Conservation (phyloP, 92 coral and sea anemone species). For the Palythoa caribaeorum region DNA sequence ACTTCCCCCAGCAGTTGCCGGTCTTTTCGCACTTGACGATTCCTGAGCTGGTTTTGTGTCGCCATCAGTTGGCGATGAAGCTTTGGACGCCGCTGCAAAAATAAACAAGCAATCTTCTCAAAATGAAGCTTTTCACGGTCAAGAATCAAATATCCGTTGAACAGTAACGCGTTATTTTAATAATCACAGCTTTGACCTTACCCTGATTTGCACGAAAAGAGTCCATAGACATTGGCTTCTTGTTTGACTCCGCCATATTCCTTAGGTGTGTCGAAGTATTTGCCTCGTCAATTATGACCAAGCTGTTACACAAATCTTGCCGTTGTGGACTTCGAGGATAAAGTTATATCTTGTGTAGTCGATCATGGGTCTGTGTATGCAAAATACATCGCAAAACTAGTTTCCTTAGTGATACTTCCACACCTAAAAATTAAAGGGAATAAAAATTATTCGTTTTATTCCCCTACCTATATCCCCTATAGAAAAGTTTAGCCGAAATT, state of each 20-base stretch:
- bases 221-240: slow-evolving; percentile 72
- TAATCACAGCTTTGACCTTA: slow-evolving; percentile 13
- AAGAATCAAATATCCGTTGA: not conserved
- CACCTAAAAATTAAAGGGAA: slow-evolving; percentile 60
- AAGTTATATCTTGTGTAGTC: slow-evolving; percentile 65
- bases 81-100: slow-evolving; percentile 44
- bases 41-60: slow-evolving; percentile 48
- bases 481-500: slow-evolving; percentile 47
- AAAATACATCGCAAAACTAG: slow-evolving; percentile 62
- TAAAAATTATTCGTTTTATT: slow-evolving; percentile 59
- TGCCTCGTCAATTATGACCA: slow-evolving; percentile 24
- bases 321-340: slow-evolving; percentile 33
- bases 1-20: slow-evolving; percentile 55
- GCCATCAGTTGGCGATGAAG: slow-evolving; percentile 22
- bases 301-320: slow-evolving; percentile 40
- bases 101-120: slow-evolving; percentile 29
- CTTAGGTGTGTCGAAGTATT: slow-evolving; percentile 84
- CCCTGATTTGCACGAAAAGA: slow-evolving; percentile 86
- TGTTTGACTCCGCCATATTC: slow-evolving; percentile 84
- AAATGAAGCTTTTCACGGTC: not conserved
- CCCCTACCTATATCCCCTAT: slow-evolving; percentile 49
- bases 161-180: not conserved
- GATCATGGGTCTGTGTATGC: slow-evolving; percentile 37
- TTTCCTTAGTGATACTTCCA: slow-evolving; percentile 73
- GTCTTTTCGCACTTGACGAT: slow-evolving; percentile 66